Conservation (phyloP, 2,113 vertebrate genomes). For the Bufo gargarizans region DNA sequence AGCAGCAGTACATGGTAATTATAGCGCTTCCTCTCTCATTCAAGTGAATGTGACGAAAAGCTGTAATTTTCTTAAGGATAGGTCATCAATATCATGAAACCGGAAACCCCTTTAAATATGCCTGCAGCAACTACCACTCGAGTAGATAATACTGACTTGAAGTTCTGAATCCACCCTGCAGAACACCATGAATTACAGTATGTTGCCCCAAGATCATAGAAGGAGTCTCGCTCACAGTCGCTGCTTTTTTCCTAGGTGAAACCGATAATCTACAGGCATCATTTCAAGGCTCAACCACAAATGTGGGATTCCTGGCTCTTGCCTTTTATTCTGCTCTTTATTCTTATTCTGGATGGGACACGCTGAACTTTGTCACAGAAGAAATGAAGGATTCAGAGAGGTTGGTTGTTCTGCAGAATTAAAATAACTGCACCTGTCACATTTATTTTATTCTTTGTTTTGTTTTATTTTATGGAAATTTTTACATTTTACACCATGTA, state of each 20-base stretch:
- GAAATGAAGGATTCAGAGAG: slow-evolving; percentile 86
- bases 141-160: not conserved
- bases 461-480: too few relatives aligned
- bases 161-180: not conserved
- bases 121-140: not conserved
- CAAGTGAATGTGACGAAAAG: too few relatives aligned
- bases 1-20: too few relatives aligned
- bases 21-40: too few relatives aligned
- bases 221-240: not conserved
- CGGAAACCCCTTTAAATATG: not conserved
- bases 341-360: slow-evolving; percentile 89
- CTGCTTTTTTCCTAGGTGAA: slow-evolving; percentile 67
- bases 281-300: slow-evolving; percentile 77
- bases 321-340: slow-evolving; percentile 88
- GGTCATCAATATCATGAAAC: too few relatives aligned
- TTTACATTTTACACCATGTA: too few relatives aligned
- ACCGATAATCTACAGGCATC: slow-evolving; percentile 74
- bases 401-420: slow-evolving; percentile 61
- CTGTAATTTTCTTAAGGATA: too few relatives aligned
- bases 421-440: too few relatives aligned
- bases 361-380: slow-evolving; percentile 86
- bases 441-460: not conserved
- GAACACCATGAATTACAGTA: too few relatives aligned
- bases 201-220: not conserved
- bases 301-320: slow-evolving; percentile 77